Percentiles rank a stretch among this genome's conserved stretches.
phyloP scores from a whole-genome alignment of 2,888 invertebrate genomes.

The Aphidius colemani region DNA sequence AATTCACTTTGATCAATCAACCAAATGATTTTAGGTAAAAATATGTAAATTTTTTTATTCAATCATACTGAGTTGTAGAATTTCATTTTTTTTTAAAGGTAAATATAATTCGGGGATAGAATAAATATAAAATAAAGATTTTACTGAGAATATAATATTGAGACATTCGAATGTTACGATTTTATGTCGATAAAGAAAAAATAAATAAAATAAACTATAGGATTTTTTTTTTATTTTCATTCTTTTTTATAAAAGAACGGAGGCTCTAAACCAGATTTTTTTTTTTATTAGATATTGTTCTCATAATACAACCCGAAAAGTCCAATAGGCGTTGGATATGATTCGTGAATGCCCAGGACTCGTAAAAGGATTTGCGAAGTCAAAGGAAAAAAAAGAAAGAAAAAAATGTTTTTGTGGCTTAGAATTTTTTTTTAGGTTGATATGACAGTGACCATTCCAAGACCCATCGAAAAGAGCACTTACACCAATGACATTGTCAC shows the following conservation, averaged over 20 bases:
- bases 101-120: no score
- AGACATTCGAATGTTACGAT: not conserved
- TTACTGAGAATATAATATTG: not conserved
- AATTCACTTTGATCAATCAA: not conserved
- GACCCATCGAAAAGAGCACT: constrained; percentile 8
- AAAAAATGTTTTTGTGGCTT: not conserved
- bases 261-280: not conserved
- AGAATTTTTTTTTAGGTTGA: constrained; percentile 2
- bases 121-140: no score
- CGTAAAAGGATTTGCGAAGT: constrained; percentile 34
- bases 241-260: constrained; percentile 30
- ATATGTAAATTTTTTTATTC: no score
- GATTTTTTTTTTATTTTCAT: not conserved
- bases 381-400: constrained; percentile 3
- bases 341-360: constrained; percentile 17
- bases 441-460: not conserved
- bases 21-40: no score
- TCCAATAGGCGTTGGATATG: constrained; percentile 33
- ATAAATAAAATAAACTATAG: constrained; percentile 5
- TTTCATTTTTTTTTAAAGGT: not conserved
- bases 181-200: constrained; percentile 1
- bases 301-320: constrained; percentile 40
- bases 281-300: constrained; percentile 52
- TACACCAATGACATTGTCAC: constrained; percentile 9
- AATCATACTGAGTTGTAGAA: no score